Base-by-base conservation (phyloP, 2,797 vertebrate genomes). In the Sorex maritimensis region DNA sequence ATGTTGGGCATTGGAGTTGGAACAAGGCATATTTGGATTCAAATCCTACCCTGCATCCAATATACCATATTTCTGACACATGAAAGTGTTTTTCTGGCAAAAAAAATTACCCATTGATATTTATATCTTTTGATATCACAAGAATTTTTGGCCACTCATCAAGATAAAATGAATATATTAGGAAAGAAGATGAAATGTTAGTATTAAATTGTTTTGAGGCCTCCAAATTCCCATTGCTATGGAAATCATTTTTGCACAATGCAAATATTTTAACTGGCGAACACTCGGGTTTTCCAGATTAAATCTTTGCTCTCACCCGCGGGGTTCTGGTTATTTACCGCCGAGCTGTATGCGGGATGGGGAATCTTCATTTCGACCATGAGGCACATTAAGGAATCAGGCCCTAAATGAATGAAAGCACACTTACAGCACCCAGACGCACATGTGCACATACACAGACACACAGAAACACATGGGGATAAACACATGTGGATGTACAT, bases 181-280 rank as follows among this genome's bases (percentile, higher is more conserved):
- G 86, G 86, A 93, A 93, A 84, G 81, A 88, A 89, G 81, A 95
- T 86, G 91, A 94, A 93, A 92, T 87, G 80, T 81, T 95, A 49
- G 82, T 90, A 94, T 86, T 88, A 96, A 96, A 96, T 93, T 91
- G 84, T 91, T 92, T 77, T 38, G 92, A 96, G 94, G 86, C 41
- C 41, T 72, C 49, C 74, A 96, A 81, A 86, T 67, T 71, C 94
- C 78, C 88, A 94, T 23, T 90, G 87, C 92, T 91, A 83, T 92
- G 68, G 69, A 96, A 92, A 96, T 96, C 65, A 49, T 95, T 91
- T 28, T 92, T 67, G 19, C 12, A 83, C 80, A 91, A 84, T 69
- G 92, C 46, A 95, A 96, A 94, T 91, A 91, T 93, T 96, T 94
- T 93, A 97, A 93, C 88, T 90, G 93, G 83, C 79, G 77, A 88